Evolutionary conservation across 1,140 invertebrate species (phyloP).

Genomic region (Drosophila miranda): DNA sequence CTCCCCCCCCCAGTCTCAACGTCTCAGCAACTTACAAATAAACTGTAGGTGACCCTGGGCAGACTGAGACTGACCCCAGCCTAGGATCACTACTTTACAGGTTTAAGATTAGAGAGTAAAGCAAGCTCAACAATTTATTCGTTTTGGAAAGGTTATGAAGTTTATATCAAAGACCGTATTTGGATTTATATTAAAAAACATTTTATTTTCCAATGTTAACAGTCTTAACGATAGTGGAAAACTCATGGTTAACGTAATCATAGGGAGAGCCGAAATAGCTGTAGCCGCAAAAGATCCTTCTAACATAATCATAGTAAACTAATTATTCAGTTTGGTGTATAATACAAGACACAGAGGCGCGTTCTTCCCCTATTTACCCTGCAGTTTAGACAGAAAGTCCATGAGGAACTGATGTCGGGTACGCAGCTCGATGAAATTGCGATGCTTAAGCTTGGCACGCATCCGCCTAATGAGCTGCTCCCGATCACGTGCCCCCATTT

Average conservation of each 20-base stretch:
- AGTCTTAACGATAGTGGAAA: constrained; percentile 1
- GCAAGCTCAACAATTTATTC: no score
- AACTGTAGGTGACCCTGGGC: no score
- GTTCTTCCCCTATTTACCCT: constrained; percentile 56
- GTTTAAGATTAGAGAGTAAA: neutral
- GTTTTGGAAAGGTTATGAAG: no score
- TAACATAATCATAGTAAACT: constrained; percentile 10
- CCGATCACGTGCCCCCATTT: constrained; percentile 62
- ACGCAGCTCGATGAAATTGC: constrained; percentile 84
- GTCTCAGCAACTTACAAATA: no score
- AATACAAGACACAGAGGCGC: neutral
- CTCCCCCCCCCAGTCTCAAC: no score
- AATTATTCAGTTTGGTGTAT: neutral
- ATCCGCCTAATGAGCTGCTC: constrained; percentile 67
- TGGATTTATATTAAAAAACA: neutral
- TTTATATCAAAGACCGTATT: no score
- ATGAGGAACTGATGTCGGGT: constrained; percentile 85
- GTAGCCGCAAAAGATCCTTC: neutral
- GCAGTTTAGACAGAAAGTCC: constrained; percentile 83
- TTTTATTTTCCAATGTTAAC: constrained; percentile 19
- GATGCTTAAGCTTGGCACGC: constrained; percentile 79
- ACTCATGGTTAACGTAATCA: neutral
- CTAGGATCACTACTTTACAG: no score
- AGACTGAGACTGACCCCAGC: no score
- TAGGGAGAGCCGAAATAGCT: neutral